These are phyloP conservation scores for Caretta caretta DNA, from an alignment of 2,113 vertebrate species.

Conservation along the genomic window DNA sequence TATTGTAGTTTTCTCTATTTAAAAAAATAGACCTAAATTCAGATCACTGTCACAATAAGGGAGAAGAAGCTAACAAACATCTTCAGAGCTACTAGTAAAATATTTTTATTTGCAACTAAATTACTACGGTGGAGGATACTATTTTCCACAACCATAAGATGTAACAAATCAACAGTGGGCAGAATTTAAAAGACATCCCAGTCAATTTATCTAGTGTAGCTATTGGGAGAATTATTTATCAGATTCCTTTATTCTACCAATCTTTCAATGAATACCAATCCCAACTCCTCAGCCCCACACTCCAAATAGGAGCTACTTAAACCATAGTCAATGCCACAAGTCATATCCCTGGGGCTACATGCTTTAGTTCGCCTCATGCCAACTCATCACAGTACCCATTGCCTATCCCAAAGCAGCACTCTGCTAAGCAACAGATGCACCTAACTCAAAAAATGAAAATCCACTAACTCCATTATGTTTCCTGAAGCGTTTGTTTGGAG, in stretches of 20 bases:
- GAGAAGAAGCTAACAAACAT: neutral
- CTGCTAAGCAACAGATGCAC: neutral
- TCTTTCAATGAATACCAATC: neutral
- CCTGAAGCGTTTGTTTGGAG: neutral
- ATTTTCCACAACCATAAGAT: neutral
- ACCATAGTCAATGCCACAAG: neutral
- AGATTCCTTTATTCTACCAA: neutral
- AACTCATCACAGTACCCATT: neutral
- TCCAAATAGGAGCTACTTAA: neutral
- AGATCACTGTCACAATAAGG: neutral
- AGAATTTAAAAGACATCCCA: neutral
- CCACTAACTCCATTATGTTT: neutral
- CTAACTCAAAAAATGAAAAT: neutral
- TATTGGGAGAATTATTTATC: neutral
- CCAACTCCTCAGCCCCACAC: neutral
- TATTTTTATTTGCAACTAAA: neutral
- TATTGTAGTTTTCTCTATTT: neutral
- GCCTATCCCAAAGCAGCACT: neutral
- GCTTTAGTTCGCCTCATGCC: neutral
- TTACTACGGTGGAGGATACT: neutral
- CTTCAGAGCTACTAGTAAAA: neutral
- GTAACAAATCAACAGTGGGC: neutral
- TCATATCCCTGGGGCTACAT: neutral
- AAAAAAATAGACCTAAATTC: neutral
- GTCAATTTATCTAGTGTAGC: neutral